Percentiles rank a stretch among this genome's conserved stretches.
phyloP scores from a whole-genome alignment of 1,140 invertebrate genomes.

The Hyposmocoma kahamanoa region DNA sequence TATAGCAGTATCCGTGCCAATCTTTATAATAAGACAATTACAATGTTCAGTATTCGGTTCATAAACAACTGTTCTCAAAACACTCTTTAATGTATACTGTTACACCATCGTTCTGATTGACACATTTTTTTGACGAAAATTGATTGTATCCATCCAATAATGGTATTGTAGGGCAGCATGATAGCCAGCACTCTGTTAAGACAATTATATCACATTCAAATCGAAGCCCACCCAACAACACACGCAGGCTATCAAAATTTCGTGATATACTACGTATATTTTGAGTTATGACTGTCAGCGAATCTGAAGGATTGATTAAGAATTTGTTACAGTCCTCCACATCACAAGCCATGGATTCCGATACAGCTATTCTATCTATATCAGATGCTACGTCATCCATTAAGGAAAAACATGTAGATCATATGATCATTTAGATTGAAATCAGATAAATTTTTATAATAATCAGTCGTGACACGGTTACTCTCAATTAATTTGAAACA shows the following conservation, averaged over 20 bases:
- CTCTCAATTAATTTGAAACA: no score
- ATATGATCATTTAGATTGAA: no score
- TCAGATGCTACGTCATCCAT: not conserved
- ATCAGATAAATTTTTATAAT: no score
- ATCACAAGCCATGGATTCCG: not conserved
- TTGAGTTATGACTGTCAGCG: constrained; percentile 3
- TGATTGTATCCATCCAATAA: not conserved
- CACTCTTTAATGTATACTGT: constrained; percentile 5
- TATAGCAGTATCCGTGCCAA: constrained; percentile 1
- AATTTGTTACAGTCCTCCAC: not conserved
- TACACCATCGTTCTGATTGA: constrained; percentile 14
- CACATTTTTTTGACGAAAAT: not conserved
- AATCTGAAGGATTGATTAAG: not conserved
- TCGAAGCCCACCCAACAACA: not conserved
- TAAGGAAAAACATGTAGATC: no score
- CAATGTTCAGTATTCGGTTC: constrained; percentile 2
- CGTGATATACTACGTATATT: constrained; percentile 7
- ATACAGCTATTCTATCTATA: not conserved
- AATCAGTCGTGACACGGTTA: no score
- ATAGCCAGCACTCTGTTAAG: constrained; percentile 13
- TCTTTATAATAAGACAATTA: not conserved
- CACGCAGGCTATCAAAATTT: not conserved
- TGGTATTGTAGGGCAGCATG: constrained; percentile 1
- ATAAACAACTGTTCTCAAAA: not conserved
- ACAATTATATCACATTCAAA: constrained; percentile 9